A percentile compares a stretch with the other conserved stretches of the same genome.
phyloP scores from a whole-genome alignment of 1,140 invertebrate species.

The Papilio polyxenes region DNA sequence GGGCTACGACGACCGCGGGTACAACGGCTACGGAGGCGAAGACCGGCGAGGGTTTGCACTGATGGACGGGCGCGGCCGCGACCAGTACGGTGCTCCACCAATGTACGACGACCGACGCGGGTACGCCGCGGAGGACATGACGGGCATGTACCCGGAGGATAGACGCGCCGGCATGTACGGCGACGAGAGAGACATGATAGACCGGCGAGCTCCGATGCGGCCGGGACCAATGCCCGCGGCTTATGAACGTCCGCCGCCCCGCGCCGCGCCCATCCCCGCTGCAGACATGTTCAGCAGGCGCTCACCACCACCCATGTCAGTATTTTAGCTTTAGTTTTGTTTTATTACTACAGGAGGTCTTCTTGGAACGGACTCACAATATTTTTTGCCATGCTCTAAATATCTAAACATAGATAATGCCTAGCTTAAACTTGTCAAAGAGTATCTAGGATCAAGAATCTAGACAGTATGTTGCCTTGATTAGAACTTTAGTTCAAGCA shows the following conservation, averaged over 20 bases:
- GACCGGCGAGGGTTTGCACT: conserved; percentile 77
- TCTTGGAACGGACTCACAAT: neutral
- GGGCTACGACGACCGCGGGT: conserved; percentile 71
- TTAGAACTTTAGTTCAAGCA: too few relatives aligned
- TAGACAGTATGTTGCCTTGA: neutral
- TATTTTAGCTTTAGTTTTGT: conserved; percentile 30
- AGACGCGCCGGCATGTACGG: conserved; percentile 70
- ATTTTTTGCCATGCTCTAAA: too few relatives aligned
- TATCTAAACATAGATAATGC: neutral
- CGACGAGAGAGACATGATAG: conserved; percentile 74
- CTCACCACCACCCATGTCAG: conserved; percentile 76
- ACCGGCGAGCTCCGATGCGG: conserved; percentile 60
- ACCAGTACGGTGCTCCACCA: conserved; percentile 65
- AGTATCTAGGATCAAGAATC: neutral
- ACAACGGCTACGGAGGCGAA: conserved; percentile 74
- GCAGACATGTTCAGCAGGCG: conserved; percentile 78
- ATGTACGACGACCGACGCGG: conserved; percentile 73
- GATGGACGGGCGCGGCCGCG: conserved; percentile 67
- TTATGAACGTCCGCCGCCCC: conserved; percentile 68
- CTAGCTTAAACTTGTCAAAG: neutral
- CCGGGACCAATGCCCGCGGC: conserved; percentile 57
- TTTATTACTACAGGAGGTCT: neutral
- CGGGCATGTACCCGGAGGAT: conserved; percentile 69
- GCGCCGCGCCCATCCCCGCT: conserved; percentile 67
- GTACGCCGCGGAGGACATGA: conserved; percentile 66